These are phyloP conservation scores for Machimus rusticus DNA, from an alignment of 2,888 invertebrate genomes.

Conservation along the genomic window DNA sequence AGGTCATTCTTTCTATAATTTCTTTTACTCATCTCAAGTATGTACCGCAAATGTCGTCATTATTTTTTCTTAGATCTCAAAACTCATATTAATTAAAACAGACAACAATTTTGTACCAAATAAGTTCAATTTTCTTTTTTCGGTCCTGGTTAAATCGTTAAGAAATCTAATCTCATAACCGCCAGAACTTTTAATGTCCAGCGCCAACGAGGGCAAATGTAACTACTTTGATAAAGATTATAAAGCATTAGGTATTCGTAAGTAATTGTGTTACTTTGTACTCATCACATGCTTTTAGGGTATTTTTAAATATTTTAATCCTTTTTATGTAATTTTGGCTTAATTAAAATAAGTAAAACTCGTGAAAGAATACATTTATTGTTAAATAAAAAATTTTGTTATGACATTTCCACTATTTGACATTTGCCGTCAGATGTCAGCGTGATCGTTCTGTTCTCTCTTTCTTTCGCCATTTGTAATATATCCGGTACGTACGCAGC, in stretches of 20 bases:
- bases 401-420: background rate
- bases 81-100: too few species aligned
- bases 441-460: slow-evolving; percentile 46
- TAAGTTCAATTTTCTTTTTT: too few species aligned
- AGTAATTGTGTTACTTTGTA: background rate
- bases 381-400: background rate
- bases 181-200: background rate
- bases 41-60: too few species aligned
- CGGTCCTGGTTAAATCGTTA: too few species aligned
- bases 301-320: background rate
- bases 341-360: background rate
- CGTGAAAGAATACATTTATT: background rate
- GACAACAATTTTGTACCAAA: too few species aligned
- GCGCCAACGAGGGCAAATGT: background rate
- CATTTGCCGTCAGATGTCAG: background rate
- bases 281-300: background rate
- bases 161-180: too few species aligned
- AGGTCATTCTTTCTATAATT: too few species aligned
- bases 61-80: too few species aligned
- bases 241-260: background rate
- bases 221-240: background rate
- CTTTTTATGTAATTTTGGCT: background rate
- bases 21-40: too few species aligned
- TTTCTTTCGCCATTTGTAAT: slow-evolving; percentile 62
- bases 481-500: slow-evolving; percentile 62